A percentile compares a stretch with the other conserved stretches of the same genome.
Evolutionary conservation across 2,888 invertebrate genomes (phyloP).

Genomic region (Epirrhoe tristata): DNA sequence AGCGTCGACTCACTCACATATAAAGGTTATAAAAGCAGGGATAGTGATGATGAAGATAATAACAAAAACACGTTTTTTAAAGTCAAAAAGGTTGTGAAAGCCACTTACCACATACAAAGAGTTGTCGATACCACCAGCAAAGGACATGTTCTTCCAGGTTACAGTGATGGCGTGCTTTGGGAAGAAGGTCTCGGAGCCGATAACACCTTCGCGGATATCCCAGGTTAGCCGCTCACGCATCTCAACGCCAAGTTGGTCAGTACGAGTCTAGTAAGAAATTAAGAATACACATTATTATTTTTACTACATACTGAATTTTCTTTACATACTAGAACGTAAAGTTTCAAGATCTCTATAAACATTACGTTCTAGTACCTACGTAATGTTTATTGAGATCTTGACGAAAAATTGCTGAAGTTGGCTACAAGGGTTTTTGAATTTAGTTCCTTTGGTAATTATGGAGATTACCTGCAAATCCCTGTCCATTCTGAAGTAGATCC

Average conservation of each 20-base stretch:
- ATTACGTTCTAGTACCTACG: too few species aligned
- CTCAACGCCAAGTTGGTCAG: constrained; percentile 94
- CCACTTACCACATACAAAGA: constrained; percentile 88
- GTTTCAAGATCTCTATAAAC: too few species aligned
- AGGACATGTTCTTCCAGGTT: constrained; percentile 98
- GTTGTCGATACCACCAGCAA: constrained; percentile 94
- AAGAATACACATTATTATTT: constrained; percentile 1
- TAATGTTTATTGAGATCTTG: too few species aligned
- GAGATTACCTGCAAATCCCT: constrained; percentile 75
- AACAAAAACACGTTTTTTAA: neutral
- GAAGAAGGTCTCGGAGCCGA: constrained; percentile 95
- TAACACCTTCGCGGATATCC: constrained; percentile 96
- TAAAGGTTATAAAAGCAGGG: too few species aligned
- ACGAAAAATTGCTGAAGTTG: too few species aligned
- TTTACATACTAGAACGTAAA: neutral
- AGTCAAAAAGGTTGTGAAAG: neutral
- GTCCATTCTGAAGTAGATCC: constrained; percentile 92
- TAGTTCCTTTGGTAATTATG: neutral
- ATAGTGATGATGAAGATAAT: too few species aligned
- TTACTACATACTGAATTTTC: neutral
- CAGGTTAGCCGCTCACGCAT: constrained; percentile 93
- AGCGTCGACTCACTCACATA: too few species aligned
- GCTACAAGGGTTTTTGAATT: too few species aligned
- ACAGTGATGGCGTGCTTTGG: constrained; percentile 96
- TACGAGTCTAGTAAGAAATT: constrained; percentile 81